phyloP scores from a whole-genome alignment of 2,113 vertebrate genomes.

The Takifugu bimaculatus region DNA sequence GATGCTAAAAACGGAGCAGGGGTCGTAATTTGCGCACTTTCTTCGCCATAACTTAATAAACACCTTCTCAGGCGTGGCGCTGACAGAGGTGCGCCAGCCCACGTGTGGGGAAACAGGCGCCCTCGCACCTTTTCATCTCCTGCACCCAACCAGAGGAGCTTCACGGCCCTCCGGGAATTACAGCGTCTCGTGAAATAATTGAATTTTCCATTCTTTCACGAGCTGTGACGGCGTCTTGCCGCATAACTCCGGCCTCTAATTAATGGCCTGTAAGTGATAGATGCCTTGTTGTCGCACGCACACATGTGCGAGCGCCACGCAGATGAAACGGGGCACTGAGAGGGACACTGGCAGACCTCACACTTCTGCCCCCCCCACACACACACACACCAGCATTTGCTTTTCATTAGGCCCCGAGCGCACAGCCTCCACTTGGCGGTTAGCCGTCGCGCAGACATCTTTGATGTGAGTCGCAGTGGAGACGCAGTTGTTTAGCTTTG shows the following conservation, averaged over 20 bases:
- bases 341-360: slow-evolving; percentile 55
- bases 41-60: slow-evolving; percentile 52
- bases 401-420: slow-evolving; percentile 64
- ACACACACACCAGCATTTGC: slow-evolving; percentile 55
- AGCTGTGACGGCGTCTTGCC: slow-evolving; percentile 40
- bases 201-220: slow-evolving; percentile 62
- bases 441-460: slow-evolving; percentile 62
- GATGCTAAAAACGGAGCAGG: slow-evolving; percentile 22
- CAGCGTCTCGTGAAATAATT: slow-evolving; percentile 43
- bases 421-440: slow-evolving; percentile 54
- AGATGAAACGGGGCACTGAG: slow-evolving; percentile 33
- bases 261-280: slow-evolving; percentile 57
- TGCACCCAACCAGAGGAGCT: slow-evolving; percentile 11
- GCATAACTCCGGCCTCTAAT: slow-evolving; percentile 57
- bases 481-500: slow-evolving; percentile 75
- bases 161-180: slow-evolving; percentile 39
- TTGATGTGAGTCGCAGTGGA: slow-evolving; percentile 68
- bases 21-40: slow-evolving; percentile 49
- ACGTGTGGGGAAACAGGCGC: slow-evolving; percentile 19
- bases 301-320: slow-evolving; percentile 48
- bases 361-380: slow-evolving; percentile 39
- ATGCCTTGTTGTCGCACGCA: slow-evolving; percentile 25
- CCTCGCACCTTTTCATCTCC: slow-evolving; percentile 12
- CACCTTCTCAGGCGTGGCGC: slow-evolving; percentile 44
- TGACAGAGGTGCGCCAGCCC: slow-evolving; percentile 52